These are phyloP conservation scores for Alsophila aescularia DNA, from an alignment of 2,888 invertebrate species.

Conservation along the genomic window DNA sequence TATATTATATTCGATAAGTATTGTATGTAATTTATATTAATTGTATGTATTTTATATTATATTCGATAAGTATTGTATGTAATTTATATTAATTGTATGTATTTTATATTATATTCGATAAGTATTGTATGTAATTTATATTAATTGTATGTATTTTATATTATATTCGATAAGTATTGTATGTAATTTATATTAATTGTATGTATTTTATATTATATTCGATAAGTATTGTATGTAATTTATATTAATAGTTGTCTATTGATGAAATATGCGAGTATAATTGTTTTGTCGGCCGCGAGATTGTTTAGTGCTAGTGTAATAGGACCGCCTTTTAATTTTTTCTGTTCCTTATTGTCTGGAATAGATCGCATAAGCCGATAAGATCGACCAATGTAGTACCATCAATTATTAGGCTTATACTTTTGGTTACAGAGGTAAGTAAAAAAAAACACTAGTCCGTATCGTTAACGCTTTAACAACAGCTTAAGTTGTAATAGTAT, in stretches of 20 bases:
- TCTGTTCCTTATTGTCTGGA: too few species aligned
- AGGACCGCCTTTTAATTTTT: too few species aligned
- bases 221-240: constrained; percentile 76
- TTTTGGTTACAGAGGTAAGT: too few species aligned
- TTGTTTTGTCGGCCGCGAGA: constrained; percentile 36
- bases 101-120: constrained; percentile 75
- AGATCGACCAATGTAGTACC: too few species aligned
- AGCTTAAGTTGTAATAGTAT: too few species aligned
- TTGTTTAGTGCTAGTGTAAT: not conserved
- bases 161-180: constrained; percentile 75
- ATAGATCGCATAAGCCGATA: too few species aligned
- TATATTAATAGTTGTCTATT: constrained; percentile 69
- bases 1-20: constrained; percentile 76
- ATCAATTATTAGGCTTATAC: too few species aligned
- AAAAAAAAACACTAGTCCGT: too few species aligned
- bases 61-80: constrained; percentile 76
- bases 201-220: constrained; percentile 75
- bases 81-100: too few species aligned
- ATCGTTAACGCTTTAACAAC: too few species aligned
- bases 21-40: constrained; percentile 72
- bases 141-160: too few species aligned
- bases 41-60: constrained; percentile 75
- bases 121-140: constrained; percentile 74
- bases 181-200: constrained; percentile 71
- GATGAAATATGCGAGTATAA: constrained; percentile 61